A percentile compares a stretch with the other conserved stretches of the same genome.
phyloP scores from a whole-genome alignment of 2,888 invertebrate species.

The Melangyna quadrimaculata region DNA sequence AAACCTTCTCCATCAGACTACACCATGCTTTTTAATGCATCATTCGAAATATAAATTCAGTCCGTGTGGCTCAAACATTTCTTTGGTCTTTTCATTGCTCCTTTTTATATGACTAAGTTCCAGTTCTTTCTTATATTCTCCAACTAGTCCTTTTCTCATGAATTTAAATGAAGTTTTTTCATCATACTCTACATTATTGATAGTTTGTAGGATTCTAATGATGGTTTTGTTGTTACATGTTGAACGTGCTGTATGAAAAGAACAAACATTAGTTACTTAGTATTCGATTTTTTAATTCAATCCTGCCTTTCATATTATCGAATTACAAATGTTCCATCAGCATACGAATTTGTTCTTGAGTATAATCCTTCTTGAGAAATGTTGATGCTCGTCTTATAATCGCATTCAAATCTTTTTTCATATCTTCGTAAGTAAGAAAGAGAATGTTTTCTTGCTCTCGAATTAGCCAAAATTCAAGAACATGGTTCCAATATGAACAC shows the following conservation, averaged over 20 bases:
- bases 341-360: background rate
- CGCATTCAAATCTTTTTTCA: constrained; percentile 18
- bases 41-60: constrained; percentile 1
- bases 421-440: constrained; percentile 20
- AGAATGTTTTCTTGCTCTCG: constrained; percentile 17
- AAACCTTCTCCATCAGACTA: too few species aligned
- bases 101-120: background rate
- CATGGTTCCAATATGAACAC: constrained; percentile 56
- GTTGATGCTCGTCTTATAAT: background rate
- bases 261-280: background rate
- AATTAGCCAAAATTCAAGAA: constrained; percentile 37
- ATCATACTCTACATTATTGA: background rate
- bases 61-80: constrained; percentile 9
- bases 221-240: constrained; percentile 25
- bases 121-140: constrained; percentile 15
- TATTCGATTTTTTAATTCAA: background rate
- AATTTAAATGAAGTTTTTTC: constrained; percentile 21
- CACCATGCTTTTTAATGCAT: too few species aligned
- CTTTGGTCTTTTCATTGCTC: constrained; percentile 7
- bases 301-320: constrained; percentile 33
- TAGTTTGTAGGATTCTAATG: background rate
- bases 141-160: constrained; percentile 35
- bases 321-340: constrained; percentile 29
- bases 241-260: background rate
- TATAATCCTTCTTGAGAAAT: constrained; percentile 8